Percentiles rank a stretch among this genome's conserved stretches.
Evolutionary conservation across 2,113 vertebrate species (phyloP).

Genomic region (Brachyhypopomus occidentalis): DNA sequence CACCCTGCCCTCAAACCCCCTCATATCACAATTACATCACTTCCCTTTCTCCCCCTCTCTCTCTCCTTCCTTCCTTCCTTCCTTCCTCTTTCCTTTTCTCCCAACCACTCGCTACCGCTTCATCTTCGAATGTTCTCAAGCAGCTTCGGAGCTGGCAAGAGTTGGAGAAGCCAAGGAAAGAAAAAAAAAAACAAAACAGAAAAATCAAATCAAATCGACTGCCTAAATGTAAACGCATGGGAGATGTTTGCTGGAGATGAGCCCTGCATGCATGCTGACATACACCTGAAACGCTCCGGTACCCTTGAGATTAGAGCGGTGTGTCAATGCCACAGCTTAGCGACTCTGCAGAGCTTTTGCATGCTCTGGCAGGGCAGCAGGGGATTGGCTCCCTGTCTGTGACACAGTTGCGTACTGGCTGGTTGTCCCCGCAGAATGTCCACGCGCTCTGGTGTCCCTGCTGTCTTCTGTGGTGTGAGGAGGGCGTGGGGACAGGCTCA

Average conservation of each 20-base stretch:
- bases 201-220: conserved; percentile 44
- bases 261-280: no score
- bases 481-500: no score
- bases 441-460: no score
- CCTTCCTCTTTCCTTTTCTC: conserved; percentile 21
- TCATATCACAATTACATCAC: conserved; percentile 30
- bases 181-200: neutral
- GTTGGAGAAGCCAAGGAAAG: neutral
- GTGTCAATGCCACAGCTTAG: conserved; percentile 77
- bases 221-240: conserved; percentile 68
- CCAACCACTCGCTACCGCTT: neutral
- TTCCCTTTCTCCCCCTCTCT: conserved; percentile 33
- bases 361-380: neutral
- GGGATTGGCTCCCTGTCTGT: no score
- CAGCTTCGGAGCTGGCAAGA: conserved; percentile 36
- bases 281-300: conserved; percentile 72
- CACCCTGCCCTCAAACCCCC: no score
- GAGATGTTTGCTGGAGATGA: conserved; percentile 56
- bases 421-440: neutral
- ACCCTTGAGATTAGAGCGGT: conserved; percentile 74
- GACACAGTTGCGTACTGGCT: neutral
- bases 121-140: conserved; percentile 9
- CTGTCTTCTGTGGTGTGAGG: no score
- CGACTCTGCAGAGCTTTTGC: conserved; percentile 46
- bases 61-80: neutral